Percentiles rank a stretch among this genome's conserved stretches.
Conservation (phyloP, 2,888 invertebrate species). For the Drosophila anomelani region DNA sequence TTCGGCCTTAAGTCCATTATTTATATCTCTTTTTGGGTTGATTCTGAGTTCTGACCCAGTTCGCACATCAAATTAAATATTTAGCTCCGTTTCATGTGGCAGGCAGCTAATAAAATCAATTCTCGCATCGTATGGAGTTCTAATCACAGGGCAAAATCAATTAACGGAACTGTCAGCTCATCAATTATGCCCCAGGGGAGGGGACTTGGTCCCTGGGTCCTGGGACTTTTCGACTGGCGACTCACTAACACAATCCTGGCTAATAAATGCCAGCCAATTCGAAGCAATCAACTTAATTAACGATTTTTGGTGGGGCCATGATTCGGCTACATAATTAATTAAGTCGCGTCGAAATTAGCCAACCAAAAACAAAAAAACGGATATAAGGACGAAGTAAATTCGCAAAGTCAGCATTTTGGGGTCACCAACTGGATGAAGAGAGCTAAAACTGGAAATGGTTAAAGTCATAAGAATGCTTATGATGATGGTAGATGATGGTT, state of each 20-base stretch:
- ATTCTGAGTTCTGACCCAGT: conserved; percentile 22
- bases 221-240: conserved; percentile 58
- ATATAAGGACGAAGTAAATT: conserved; percentile 8
- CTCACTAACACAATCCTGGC: conserved; percentile 60
- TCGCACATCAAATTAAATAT: conserved; percentile 56
- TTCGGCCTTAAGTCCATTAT: conserved; percentile 31
- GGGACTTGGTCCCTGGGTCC: conserved; percentile 13
- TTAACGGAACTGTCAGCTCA: conserved; percentile 67
- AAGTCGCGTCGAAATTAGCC: conserved; percentile 56
- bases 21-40: conserved; percentile 8
- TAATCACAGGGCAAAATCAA: conserved; percentile 64
- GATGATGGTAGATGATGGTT: background rate
- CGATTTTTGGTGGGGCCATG: conserved; percentile 68
- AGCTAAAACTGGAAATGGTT: background rate
- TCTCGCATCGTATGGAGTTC: conserved; percentile 36
- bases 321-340: conserved; percentile 78
- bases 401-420: conserved; percentile 31
- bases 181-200: conserved; percentile 58
- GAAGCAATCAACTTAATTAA: conserved; percentile 81
- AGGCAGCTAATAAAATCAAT: conserved; percentile 67
- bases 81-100: conserved; percentile 48
- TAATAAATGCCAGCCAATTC: conserved; percentile 72
- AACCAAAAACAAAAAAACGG: conserved; percentile 18
- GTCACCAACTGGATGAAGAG: conserved; percentile 6
- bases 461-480: conserved; percentile 3